Evolutionary conservation across 2,888 invertebrate species (phyloP).

Genomic region (Ceraclea dissimilis): DNA sequence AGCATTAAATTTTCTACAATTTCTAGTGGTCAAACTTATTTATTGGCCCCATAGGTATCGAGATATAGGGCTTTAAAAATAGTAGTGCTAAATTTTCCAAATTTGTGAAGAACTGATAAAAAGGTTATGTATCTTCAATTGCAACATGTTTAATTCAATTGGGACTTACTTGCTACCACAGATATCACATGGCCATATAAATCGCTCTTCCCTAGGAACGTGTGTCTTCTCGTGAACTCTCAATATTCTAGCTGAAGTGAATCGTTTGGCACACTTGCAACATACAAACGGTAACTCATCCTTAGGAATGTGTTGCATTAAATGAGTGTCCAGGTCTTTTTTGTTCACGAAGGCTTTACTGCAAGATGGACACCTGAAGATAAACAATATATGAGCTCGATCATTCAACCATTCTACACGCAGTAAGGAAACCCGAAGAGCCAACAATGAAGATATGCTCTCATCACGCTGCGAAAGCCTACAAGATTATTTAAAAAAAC

Average conservation of each 20-base stretch:
- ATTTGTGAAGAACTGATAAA: too few species aligned
- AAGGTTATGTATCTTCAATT: too few species aligned
- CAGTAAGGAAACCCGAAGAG: too few species aligned
- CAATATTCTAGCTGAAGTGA: constrained; percentile 29
- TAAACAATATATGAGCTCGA: neutral
- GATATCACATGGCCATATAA: constrained; percentile 28
- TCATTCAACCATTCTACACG: too few species aligned
- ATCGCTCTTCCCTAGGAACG: constrained; percentile 29
- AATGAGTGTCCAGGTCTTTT: constrained; percentile 28
- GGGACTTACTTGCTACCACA: constrained; percentile 25
- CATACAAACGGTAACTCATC: constrained; percentile 30
- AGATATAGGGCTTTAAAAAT: too few species aligned
- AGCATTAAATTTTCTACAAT: too few species aligned
- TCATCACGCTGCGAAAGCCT: too few species aligned
- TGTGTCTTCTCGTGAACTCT: constrained; percentile 30
- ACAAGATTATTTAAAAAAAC: neutral
- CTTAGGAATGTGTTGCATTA: constrained; percentile 29
- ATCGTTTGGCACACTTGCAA: constrained; percentile 30
- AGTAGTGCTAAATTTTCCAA: too few species aligned
- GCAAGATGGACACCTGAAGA: constrained; percentile 29
- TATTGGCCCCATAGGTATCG: too few species aligned
- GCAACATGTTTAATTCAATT: too few species aligned
- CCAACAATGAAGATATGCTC: too few species aligned
- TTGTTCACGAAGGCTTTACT: constrained; percentile 28
- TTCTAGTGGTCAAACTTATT: too few species aligned